These are phyloP conservation scores for Quadroppia sp. DNA, from an alignment of 2,888 invertebrate species.

Conservation along the genomic window DNA sequence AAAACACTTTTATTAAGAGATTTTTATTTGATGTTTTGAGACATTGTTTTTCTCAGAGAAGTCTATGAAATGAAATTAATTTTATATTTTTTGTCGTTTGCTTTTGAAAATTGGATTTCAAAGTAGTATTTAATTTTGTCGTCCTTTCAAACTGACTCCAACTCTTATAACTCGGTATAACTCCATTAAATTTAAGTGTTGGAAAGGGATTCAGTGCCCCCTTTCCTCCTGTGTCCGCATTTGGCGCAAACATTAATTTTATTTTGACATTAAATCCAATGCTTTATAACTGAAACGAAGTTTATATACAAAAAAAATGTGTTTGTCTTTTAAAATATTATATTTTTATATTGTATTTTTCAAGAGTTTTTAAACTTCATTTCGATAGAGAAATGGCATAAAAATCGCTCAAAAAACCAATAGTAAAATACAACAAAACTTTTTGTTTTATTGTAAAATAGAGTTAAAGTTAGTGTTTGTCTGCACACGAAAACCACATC, in stretches of 20 bases:
- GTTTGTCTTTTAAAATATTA: not conserved
- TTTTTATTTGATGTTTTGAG: no score
- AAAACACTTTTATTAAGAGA: no score
- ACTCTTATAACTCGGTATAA: slow-evolving; percentile 12
- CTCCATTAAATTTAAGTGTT: slow-evolving; percentile 39
- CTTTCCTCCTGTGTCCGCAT: slow-evolving; percentile 22
- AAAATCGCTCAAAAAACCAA: not conserved
- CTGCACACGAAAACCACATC: slow-evolving; percentile 37
- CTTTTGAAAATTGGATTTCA: not conserved
- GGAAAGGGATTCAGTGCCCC: not conserved
- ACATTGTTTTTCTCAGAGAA: no score
- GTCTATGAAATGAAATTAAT: no score
- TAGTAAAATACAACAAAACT: not conserved
- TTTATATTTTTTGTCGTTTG: not conserved
- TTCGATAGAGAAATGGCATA: not conserved
- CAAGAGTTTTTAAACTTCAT: not conserved
- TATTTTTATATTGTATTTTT: not conserved
- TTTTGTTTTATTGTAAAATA: not conserved
- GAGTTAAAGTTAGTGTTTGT: slow-evolving; percentile 1
- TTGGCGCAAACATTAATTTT: slow-evolving; percentile 34
- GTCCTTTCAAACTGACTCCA: not conserved
- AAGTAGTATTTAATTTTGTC: not conserved
- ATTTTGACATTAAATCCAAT: slow-evolving; percentile 28
- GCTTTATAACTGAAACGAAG: not conserved
- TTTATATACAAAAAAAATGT: slow-evolving; percentile 12